Conservation (phyloP, 1,140 invertebrate species). For the Sycobia sp. region DNA sequence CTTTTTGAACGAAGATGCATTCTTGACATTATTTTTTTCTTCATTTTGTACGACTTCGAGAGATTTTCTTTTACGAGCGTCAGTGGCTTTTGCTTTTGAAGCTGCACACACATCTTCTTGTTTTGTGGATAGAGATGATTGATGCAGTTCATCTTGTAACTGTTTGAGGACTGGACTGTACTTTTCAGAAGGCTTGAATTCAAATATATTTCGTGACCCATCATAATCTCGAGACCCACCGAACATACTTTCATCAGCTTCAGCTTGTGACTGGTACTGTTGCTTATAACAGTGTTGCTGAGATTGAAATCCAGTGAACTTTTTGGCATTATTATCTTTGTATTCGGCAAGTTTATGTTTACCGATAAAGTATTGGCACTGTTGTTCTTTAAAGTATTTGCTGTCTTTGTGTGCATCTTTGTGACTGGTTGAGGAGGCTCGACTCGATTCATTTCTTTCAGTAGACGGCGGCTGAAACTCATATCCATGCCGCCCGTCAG, state of each 20-base stretch:
- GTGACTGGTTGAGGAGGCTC: conserved; percentile 57
- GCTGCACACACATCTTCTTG: conserved; percentile 43
- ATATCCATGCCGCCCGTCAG: conserved; percentile 77
- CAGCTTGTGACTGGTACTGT: conserved; percentile 65
- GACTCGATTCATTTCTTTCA: conserved; percentile 75
- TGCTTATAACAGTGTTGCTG: conserved; percentile 57
- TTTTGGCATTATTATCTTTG: conserved; percentile 35
- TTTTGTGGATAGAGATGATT: conserved; percentile 43
- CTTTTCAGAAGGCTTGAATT: conserved; percentile 57
- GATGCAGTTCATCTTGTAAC: conserved; percentile 38
- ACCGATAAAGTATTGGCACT: conserved; percentile 40
- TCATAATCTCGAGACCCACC: conserved; percentile 61
- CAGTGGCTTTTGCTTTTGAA: conserved; percentile 50
- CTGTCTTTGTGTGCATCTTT: conserved; percentile 44
- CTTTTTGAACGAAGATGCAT: conserved; percentile 72
- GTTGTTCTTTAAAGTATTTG: conserved; percentile 39
- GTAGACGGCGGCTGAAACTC: conserved; percentile 73
- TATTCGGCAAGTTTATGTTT: conserved; percentile 20
- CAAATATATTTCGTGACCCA: conserved; percentile 58
- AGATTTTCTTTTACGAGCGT: conserved; percentile 65
- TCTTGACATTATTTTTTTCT: conserved; percentile 65
- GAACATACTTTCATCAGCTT: conserved; percentile 58
- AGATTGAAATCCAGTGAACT: conserved; percentile 37
- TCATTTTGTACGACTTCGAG: conserved; percentile 58
- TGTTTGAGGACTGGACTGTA: conserved; percentile 35